phyloP scores from a whole-genome alignment of 1,140 invertebrate genomes.

The Brachionus angularis region DNA sequence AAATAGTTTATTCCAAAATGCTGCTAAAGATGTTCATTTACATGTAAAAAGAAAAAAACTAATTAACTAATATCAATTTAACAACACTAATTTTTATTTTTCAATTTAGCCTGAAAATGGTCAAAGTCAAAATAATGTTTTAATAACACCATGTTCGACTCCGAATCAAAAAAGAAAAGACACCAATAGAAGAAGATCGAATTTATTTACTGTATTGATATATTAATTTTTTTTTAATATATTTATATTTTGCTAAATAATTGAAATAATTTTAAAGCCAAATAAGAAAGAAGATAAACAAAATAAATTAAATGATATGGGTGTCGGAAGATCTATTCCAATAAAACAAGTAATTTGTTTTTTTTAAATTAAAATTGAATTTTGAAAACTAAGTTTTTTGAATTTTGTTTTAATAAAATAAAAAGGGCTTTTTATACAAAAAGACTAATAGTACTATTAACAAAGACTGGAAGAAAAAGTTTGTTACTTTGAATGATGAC shows the following conservation, averaged over 20 bases:
- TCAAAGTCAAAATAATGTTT: too few relatives aligned
- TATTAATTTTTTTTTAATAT: not conserved
- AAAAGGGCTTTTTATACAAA: slow-evolving; percentile 91
- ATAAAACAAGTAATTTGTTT: slow-evolving; percentile 76
- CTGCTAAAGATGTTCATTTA: too few relatives aligned
- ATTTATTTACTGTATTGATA: slow-evolving; percentile 69
- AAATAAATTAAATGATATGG: slow-evolving; percentile 60
- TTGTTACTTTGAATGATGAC: slow-evolving; percentile 89
- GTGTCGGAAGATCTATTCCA: slow-evolving; percentile 88
- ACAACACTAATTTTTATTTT: not conserved
- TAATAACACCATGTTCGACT: slow-evolving; percentile 65
- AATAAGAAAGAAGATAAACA: slow-evolving; percentile 76
- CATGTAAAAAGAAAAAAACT: not conserved
- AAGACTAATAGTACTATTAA: slow-evolving; percentile 87
- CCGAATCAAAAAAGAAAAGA: slow-evolving; percentile 68
- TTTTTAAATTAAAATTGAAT: not conserved
- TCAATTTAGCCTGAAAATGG: not conserved
- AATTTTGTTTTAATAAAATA: too few relatives aligned
- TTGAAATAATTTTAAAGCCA: slow-evolving; percentile 60
- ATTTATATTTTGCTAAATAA: too few relatives aligned
- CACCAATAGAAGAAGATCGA: slow-evolving; percentile 71
- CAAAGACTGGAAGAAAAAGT: slow-evolving; percentile 99
- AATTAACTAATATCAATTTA: not conserved
- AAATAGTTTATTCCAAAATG: too few relatives aligned
- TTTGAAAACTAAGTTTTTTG: not conserved